Percentiles rank a stretch among this genome's conserved stretches.
These are phyloP conservation scores for Craterocephalus amniculus DNA, from an alignment of 2,797 vertebrate genomes.

Conservation along the genomic window DNA sequence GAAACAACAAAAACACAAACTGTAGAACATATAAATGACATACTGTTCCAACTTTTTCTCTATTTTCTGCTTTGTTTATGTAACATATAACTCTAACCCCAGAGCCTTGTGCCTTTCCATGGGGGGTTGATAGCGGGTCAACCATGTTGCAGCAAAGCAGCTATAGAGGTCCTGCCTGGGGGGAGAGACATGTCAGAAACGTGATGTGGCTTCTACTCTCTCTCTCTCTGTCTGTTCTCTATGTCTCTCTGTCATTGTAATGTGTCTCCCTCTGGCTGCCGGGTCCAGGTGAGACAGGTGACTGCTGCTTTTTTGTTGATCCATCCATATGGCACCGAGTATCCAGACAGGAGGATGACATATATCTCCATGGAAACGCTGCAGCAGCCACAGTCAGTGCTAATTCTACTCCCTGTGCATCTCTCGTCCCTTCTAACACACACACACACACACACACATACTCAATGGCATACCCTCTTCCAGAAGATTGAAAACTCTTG, in stretches of 20 bases:
- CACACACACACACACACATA: neutral
- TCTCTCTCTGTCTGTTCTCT: conserved; percentile 20
- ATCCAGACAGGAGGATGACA: conserved; percentile 48
- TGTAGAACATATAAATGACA: too few relatives aligned
- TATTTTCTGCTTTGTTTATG: neutral
- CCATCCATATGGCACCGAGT: conserved; percentile 26
- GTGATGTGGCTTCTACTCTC: conserved; percentile 4
- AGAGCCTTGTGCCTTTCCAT: neutral
- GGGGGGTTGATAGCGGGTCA: conserved; percentile 1
- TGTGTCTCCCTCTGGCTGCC: conserved; percentile 65
- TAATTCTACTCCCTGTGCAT: conserved; percentile 12
- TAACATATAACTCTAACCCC: neutral
- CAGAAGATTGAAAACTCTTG: conserved; percentile 52
- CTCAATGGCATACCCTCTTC: conserved; percentile 3
- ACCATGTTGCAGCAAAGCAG: conserved; percentile 20
- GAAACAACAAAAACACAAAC: neutral
- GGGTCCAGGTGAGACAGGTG: conserved; percentile 64
- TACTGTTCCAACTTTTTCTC: neutral
- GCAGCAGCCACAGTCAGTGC: conserved; percentile 24
- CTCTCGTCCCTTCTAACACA: neutral
- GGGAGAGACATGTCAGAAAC: conserved; percentile 29
- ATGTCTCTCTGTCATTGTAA: conserved; percentile 48
- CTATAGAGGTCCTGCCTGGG: conserved; percentile 31
- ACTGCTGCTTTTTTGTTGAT: conserved; percentile 18
- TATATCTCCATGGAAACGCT: conserved; percentile 64